Evolutionary conservation across 1,140 invertebrate genomes (phyloP).

Genomic region (Archegozetes longisetosus): DNA sequence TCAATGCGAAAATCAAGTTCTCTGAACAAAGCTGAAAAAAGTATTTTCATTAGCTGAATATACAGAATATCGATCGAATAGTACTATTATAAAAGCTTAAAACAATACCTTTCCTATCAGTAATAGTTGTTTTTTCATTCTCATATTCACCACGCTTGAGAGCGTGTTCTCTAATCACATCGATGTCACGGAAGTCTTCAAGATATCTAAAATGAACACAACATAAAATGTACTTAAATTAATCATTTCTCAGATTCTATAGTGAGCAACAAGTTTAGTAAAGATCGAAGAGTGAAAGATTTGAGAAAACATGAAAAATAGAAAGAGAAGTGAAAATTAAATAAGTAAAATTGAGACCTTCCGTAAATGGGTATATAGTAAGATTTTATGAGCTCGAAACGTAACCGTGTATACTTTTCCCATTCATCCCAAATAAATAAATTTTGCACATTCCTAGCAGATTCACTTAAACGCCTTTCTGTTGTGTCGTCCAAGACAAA

Average conservation of each 20-base stretch:
- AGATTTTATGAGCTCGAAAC: background rate
- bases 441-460: background rate
- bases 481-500: background rate
- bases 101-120: too few relatives aligned
- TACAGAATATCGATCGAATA: background rate
- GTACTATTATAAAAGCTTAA: too few relatives aligned
- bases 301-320: too few relatives aligned
- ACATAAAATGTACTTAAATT: too few relatives aligned
- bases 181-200: too few relatives aligned
- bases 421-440: conserved; percentile 4
- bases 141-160: too few relatives aligned
- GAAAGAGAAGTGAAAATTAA: background rate
- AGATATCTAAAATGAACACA: too few relatives aligned
- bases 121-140: too few relatives aligned
- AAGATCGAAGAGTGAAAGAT: too few relatives aligned
- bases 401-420: background rate
- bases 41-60: background rate
- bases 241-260: too few relatives aligned
- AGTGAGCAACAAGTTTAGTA: too few relatives aligned
- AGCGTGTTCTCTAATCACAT: too few relatives aligned
- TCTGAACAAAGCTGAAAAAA: background rate
- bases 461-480: conserved; percentile 2
- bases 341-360: conserved; percentile 10
- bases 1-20: background rate
- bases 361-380: background rate